Conservation (phyloP, 2,113 vertebrate species). For the Cyphomyrus plagiostoma region DNA sequence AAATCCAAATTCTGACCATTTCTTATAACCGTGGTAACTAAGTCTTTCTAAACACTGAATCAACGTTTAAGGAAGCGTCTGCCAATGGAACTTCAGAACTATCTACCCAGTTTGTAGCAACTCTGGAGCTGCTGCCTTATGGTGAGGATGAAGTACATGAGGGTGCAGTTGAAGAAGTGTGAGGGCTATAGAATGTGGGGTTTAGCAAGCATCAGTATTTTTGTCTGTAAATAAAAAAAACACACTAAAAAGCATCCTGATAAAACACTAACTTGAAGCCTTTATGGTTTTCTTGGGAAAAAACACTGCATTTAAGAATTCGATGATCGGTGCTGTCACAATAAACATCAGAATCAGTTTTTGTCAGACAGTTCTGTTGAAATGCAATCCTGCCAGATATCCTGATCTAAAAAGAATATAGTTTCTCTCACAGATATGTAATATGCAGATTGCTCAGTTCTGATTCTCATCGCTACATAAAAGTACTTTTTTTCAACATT, state of each 20-base stretch:
- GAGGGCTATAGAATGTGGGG: neutral
- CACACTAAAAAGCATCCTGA: neutral
- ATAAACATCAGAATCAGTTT: neutral
- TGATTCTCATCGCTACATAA: neutral
- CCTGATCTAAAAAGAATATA: neutral
- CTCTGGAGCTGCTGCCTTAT: neutral
- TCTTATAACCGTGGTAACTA: neutral
- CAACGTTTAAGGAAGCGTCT: neutral
- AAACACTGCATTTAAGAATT: neutral
- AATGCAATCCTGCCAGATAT: neutral
- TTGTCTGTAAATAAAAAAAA: neutral
- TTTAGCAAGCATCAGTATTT: neutral
- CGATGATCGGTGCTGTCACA: neutral
- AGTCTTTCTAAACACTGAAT: neutral
- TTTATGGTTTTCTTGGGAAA: neutral
- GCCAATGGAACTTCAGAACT: neutral
- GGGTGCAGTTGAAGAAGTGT: neutral
- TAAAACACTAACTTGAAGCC: neutral
- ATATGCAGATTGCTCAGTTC: neutral
- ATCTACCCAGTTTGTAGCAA: neutral
- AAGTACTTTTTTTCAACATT: neutral
- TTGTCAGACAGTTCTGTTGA: neutral
- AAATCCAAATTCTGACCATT: slow-evolving; percentile 8
- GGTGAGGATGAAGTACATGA: neutral
- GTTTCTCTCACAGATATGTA: neutral